These are phyloP conservation scores for Ranitomeya imitator DNA, from an alignment of 2,113 vertebrate species.

Conservation along the genomic window DNA sequence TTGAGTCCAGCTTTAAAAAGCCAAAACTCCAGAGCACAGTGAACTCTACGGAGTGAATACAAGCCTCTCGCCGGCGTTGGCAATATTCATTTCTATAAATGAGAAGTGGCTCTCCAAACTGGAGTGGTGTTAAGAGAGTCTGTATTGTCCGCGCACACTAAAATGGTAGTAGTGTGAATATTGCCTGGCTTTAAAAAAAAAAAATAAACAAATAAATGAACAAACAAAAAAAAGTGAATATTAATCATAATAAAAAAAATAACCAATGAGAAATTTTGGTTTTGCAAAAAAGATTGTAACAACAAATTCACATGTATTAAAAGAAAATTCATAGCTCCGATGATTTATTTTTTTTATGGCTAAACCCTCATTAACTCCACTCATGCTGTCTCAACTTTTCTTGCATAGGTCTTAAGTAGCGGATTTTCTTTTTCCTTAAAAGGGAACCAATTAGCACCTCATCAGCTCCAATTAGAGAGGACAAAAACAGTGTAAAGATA, in stretches of 20 bases:
- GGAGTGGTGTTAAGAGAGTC: conserved; percentile 42
- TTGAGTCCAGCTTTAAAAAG: background rate
- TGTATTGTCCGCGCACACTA: conserved; percentile 25
- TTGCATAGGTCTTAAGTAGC: conserved; percentile 84
- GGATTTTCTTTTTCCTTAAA: conserved; percentile 72
- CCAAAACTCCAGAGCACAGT: background rate
- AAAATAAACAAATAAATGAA: background rate
- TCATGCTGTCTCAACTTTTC: conserved; percentile 82
- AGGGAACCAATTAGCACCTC: conserved; percentile 98
- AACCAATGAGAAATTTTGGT: no score
- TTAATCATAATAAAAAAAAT: background rate
- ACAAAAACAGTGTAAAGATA: conserved; percentile 98
- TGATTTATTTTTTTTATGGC: conserved; percentile 65
- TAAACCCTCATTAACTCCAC: conserved; percentile 96
- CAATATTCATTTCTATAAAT: conserved; percentile 20
- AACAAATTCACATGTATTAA: conserved; percentile 11
- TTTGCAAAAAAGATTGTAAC: background rate
- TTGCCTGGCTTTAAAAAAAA: conserved; percentile 14
- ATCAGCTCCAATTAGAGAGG: conserved; percentile 99
- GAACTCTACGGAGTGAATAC: background rate
- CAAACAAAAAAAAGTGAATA: background rate
- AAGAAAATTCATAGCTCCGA: background rate
- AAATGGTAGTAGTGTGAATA: background rate
- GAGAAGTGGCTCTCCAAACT: conserved; percentile 27
- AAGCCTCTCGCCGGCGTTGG: background rate